phyloP scores from a whole-genome alignment of 30 jellyfish, hydroid and myxozoan species.

The Aurelia coerulea region DNA sequence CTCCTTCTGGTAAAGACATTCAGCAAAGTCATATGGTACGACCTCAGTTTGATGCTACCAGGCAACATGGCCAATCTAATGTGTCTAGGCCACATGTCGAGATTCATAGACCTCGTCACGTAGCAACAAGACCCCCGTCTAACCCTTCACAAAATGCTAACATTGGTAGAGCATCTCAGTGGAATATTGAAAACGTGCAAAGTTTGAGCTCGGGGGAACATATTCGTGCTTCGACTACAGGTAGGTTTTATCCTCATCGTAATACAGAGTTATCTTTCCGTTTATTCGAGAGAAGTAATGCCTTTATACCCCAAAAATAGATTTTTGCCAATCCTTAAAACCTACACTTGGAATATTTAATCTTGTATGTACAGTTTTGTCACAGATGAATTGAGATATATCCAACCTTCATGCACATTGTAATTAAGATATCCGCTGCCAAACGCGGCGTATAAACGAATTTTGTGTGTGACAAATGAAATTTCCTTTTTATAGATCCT shows the following conservation, averaged over 20 bases:
- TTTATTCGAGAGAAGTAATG: background rate
- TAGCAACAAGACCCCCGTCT: slow-evolving; percentile 17
- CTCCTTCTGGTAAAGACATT: slow-evolving; percentile 1
- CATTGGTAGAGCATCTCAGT: background rate
- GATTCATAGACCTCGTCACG: background rate
- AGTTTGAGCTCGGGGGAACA: slow-evolving; percentile 17
- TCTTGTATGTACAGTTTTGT: too few relatives aligned
- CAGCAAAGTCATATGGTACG: background rate
- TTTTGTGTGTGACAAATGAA: too few relatives aligned
- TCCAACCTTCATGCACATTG: too few relatives aligned
- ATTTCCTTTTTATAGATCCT: slow-evolving; percentile 5
- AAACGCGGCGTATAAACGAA: too few relatives aligned
- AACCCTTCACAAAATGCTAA: background rate
- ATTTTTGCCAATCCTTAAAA: too few relatives aligned
- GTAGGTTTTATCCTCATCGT: background rate
- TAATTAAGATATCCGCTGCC: too few relatives aligned
- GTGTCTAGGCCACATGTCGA: background rate
- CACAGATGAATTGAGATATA: too few relatives aligned
- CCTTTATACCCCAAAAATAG: too few relatives aligned
- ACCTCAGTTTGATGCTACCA: slow-evolving; percentile 33
- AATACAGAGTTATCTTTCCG: background rate
- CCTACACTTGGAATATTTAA: too few relatives aligned
- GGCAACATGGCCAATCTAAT: background rate
- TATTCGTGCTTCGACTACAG: slow-evolving; percentile 1
- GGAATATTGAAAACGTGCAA: slow-evolving; percentile 34